Percentiles rank a stretch among this genome's conserved stretches.
Conservation (phyloP, 1,140 invertebrate species). For the Zaprionus inermis region DNA sequence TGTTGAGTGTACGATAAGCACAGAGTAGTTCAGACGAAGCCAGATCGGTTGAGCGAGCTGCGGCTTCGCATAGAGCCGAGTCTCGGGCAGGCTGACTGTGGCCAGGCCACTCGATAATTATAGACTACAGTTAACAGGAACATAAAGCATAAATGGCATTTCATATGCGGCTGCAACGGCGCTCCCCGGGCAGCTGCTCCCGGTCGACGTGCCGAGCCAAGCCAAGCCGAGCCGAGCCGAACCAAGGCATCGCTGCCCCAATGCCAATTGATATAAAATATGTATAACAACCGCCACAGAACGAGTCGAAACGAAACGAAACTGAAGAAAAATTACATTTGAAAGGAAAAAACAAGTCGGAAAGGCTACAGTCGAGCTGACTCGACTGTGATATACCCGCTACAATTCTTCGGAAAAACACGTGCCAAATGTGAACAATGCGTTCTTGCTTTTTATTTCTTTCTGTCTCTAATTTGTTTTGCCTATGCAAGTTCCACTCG, state of each 20-base stretch:
- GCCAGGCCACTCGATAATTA: constrained; percentile 60
- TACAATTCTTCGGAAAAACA: no score
- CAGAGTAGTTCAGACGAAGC: neutral
- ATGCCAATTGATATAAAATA: constrained; percentile 25
- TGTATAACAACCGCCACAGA: neutral
- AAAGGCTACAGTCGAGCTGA: no score
- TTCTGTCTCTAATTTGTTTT: no score
- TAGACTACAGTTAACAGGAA: constrained; percentile 67
- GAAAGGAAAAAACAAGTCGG: neutral
- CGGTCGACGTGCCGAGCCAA: constrained; percentile 35
- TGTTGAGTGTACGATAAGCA: neutral
- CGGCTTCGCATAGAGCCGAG: neutral
- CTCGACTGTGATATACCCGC: no score
- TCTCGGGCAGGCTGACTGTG: neutral
- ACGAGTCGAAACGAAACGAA: neutral
- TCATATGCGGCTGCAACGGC: constrained; percentile 51
- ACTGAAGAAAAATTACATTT: constrained; percentile 8
- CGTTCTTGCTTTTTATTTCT: no score
- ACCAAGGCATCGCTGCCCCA: constrained; percentile 14
- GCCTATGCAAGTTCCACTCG: no score
- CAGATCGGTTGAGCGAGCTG: neutral
- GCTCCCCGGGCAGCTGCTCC: constrained; percentile 41
- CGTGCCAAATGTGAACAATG: no score
- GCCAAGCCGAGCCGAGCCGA: no score
- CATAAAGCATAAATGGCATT: constrained; percentile 72